These are phyloP conservation scores for Oxycera nigricornis DNA, from an alignment of 2,888 invertebrate genomes.

Conservation along the genomic window DNA sequence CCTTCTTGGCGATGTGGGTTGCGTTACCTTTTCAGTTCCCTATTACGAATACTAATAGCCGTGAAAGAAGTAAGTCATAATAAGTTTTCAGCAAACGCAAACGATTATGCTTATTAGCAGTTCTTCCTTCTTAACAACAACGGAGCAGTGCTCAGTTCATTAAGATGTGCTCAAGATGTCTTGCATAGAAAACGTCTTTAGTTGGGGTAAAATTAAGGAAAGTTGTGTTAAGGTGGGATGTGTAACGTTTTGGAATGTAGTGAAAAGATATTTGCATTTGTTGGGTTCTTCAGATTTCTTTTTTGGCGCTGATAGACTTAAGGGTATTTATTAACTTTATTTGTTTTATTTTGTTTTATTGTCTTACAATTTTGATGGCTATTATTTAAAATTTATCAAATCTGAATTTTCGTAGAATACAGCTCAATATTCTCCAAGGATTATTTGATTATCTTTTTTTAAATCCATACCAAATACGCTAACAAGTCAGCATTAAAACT, in stretches of 20 bases:
- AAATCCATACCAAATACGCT: no score
- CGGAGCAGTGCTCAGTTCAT: slow-evolving; percentile 4
- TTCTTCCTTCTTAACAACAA: background rate
- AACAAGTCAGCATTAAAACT: no score
- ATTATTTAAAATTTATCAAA: no score
- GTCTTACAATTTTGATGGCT: no score
- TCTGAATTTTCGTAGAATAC: no score
- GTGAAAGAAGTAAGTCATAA: slow-evolving; percentile 16
- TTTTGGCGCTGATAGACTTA: no score
- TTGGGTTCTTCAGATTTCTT: no score
- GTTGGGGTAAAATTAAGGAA: background rate
- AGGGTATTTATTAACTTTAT: no score
- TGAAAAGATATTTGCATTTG: no score
- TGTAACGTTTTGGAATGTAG: background rate
- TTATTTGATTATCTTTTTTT: no score
- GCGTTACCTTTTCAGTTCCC: slow-evolving; percentile 14
- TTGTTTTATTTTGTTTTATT: no score
- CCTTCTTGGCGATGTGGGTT: background rate
- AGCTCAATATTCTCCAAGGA: no score
- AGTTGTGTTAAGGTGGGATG: background rate
- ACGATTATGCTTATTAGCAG: slow-evolving; percentile 32
- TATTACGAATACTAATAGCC: slow-evolving; percentile 5
- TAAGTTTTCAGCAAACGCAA: slow-evolving; percentile 20
- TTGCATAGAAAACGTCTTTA: background rate
- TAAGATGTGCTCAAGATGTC: slow-evolving; percentile 9